A percentile compares a stretch with the other conserved stretches of the same genome.
Conservation (phyloP, 2,113 vertebrate species). For the Cinclus cinclus region DNA sequence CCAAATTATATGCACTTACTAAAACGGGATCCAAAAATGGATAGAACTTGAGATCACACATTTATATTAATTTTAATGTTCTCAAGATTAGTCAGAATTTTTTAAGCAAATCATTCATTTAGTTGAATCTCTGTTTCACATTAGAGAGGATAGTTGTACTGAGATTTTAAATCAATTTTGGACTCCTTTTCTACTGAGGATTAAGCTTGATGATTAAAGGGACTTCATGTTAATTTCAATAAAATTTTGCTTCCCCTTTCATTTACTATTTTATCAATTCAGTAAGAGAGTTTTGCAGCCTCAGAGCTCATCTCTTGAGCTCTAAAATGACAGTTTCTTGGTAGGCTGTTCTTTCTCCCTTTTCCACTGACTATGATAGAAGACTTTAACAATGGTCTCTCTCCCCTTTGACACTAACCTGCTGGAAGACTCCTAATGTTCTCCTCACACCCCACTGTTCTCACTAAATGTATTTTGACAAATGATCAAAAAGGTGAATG, state of each 20-base stretch:
- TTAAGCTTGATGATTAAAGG: conserved; percentile 63
- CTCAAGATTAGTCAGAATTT: conserved; percentile 74
- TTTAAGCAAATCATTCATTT: conserved; percentile 74
- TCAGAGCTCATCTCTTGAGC: not conserved
- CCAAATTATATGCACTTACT: conserved; percentile 29
- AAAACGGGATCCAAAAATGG: conserved; percentile 53
- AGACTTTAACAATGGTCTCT: conserved; percentile 12
- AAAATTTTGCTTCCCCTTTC: conserved; percentile 59
- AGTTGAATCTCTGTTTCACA: conserved; percentile 68
- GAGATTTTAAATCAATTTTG: conserved; percentile 68
- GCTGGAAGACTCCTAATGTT: not conserved
- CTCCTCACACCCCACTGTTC: conserved; percentile 10
- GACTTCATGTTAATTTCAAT: conserved; percentile 65
- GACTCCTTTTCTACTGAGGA: conserved; percentile 56
- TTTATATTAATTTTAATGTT: conserved; percentile 74
- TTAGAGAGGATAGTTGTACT: conserved; percentile 57
- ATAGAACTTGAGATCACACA: conserved; percentile 68
- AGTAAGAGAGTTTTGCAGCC: conserved; percentile 11
- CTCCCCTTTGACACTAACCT: conserved; percentile 12
- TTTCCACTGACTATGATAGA: not conserved
- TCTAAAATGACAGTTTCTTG: not conserved
- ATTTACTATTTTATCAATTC: conserved; percentile 61
- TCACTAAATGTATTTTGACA: conserved; percentile 41
- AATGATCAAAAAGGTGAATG: conserved; percentile 26
- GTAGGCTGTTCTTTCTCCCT: not conserved